A percentile compares a stretch with the other conserved stretches of the same genome.
Conservation (phyloP, 2,888 invertebrate species). For the Quadriops clusia region DNA sequence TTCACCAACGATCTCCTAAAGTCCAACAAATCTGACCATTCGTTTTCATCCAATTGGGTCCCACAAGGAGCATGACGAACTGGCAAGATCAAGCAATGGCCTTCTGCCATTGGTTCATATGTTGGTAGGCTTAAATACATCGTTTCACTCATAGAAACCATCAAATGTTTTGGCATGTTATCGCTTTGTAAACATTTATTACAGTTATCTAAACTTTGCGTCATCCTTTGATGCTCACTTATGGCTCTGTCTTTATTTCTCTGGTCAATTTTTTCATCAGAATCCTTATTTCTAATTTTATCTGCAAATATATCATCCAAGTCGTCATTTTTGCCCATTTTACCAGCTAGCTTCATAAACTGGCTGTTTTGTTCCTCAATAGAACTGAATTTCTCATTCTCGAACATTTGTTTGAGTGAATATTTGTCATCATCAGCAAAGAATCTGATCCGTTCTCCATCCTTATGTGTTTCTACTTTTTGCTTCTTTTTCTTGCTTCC, state of each 20-base stretch:
- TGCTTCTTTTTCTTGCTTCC: slow-evolving; percentile 39
- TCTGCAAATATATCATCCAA: slow-evolving; percentile 78
- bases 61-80: slow-evolving; percentile 68
- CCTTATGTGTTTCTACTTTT: slow-evolving; percentile 58
- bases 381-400: slow-evolving; percentile 68
- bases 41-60: slow-evolving; percentile 85
- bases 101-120: slow-evolving; percentile 65
- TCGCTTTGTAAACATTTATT: slow-evolving; percentile 70
- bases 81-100: slow-evolving; percentile 81
- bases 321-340: slow-evolving; percentile 56
- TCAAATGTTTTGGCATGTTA: slow-evolving; percentile 70
- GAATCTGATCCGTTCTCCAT: slow-evolving; percentile 65
- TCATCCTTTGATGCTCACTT: slow-evolving; percentile 56
- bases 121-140: slow-evolving; percentile 78
- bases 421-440: slow-evolving; percentile 86
- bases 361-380: slow-evolving; percentile 70
- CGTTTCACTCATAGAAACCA: slow-evolving; percentile 68
- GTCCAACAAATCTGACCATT: slow-evolving; percentile 77
- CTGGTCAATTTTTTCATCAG: slow-evolving; percentile 48
- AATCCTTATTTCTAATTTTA: slow-evolving; percentile 56
- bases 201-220: slow-evolving; percentile 68
- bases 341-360: slow-evolving; percentile 62
- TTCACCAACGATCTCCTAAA: slow-evolving; percentile 63
- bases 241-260: slow-evolving; percentile 56
- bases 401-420: slow-evolving; percentile 74